phyloP scores from a whole-genome alignment of 2,113 vertebrate species.

The Gnathonemus longibarbis region DNA sequence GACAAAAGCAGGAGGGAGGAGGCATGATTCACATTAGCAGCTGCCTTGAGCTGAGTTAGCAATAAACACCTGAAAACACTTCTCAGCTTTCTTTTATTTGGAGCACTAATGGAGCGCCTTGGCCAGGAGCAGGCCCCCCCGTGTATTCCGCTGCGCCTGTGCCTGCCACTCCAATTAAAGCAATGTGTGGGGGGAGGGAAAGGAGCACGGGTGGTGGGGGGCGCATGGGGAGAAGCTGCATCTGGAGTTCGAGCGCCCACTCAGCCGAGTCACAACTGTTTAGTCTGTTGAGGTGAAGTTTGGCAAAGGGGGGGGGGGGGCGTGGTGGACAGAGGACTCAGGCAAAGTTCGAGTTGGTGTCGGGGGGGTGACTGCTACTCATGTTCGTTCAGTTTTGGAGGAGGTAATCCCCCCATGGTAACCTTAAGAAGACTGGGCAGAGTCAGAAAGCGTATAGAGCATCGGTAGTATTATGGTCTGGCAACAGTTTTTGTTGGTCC shows the following conservation, averaged over 20 bases:
- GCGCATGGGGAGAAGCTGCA: slow-evolving; percentile 66
- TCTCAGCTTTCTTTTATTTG: slow-evolving; percentile 54
- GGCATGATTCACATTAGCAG: slow-evolving; percentile 40
- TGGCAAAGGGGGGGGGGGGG: slow-evolving; percentile 23
- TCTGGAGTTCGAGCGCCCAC: slow-evolving; percentile 89
- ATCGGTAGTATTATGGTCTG: neutral
- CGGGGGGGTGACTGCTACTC: neutral
- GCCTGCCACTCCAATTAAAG: slow-evolving; percentile 81
- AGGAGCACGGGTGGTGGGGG: slow-evolving; percentile 7
- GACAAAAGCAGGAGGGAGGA: slow-evolving; percentile 28
- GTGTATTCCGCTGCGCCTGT: slow-evolving; percentile 65
- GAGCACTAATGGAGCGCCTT: slow-evolving; percentile 58
- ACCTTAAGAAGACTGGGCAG: neutral
- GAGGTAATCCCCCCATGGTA: neutral
- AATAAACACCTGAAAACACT: slow-evolving; percentile 57
- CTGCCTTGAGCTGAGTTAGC: slow-evolving; percentile 47
- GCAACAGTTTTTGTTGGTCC: neutral
- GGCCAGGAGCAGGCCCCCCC: slow-evolving; percentile 64
- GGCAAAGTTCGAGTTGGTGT: neutral
- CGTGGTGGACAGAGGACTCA: neutral
- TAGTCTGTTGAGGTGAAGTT: slow-evolving; percentile 76
- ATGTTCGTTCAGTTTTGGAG: neutral
- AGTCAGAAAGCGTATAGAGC: neutral
- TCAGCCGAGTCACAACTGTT: slow-evolving; percentile 96
- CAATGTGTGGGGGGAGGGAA: slow-evolving; percentile 43